These are phyloP conservation scores for Nymphalis urticae DNA, from an alignment of 2,888 invertebrate genomes.

Conservation along the genomic window DNA sequence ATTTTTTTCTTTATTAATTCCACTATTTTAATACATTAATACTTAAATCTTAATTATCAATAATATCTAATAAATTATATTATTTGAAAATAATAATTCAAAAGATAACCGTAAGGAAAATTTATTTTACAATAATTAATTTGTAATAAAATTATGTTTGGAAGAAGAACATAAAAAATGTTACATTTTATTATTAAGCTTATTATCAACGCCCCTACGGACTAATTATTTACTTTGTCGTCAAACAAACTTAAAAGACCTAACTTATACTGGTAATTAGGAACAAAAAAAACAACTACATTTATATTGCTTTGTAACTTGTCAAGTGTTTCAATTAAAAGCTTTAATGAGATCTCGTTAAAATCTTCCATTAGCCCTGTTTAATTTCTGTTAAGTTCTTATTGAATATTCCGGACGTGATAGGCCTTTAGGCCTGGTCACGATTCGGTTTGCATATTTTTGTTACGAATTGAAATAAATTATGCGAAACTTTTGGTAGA, in stretches of 20 bases:
- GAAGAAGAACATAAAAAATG: background rate
- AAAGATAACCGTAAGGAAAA: no score
- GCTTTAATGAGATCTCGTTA: slow-evolving; percentile 36
- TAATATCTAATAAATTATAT: no score
- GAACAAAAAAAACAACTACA: slow-evolving; percentile 22
- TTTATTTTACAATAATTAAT: no score
- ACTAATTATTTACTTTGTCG: slow-evolving; percentile 2
- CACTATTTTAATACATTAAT: no score
- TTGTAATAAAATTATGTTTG: background rate
- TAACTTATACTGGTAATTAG: slow-evolving; percentile 20
- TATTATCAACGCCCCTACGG: background rate
- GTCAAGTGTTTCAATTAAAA: slow-evolving; percentile 35
- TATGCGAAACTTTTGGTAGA: slow-evolving; percentile 29
- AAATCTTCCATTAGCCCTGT: slow-evolving; percentile 34
- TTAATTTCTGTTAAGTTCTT: slow-evolving; percentile 35
- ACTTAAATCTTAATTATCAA: no score
- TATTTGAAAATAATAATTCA: no score
- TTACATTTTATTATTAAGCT: background rate
- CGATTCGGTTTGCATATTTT: slow-evolving; percentile 39
- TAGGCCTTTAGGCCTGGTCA: slow-evolving; percentile 36
- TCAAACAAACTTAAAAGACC: slow-evolving; percentile 2
- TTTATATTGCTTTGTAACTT: slow-evolving; percentile 19
- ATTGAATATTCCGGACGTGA: slow-evolving; percentile 37
- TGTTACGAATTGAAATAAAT: slow-evolving; percentile 33
- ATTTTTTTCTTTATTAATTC: no score